Conservation (phyloP, 2,113 vertebrate species). For the Lophura nycthemera region DNA sequence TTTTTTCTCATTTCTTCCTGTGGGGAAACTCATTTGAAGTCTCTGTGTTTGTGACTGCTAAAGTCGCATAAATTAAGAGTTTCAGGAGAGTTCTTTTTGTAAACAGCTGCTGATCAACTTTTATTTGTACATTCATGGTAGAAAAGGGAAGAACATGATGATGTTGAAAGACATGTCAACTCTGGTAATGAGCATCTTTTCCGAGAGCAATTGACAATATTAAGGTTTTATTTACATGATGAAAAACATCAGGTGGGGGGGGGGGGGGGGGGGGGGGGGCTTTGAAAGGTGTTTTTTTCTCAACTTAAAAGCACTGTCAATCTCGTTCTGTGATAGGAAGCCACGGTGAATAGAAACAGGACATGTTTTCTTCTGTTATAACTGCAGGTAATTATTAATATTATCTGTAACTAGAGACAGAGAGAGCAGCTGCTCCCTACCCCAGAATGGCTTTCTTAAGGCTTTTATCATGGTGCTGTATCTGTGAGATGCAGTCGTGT, state of each 20-base stretch:
- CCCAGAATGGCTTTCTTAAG: too few relatives aligned
- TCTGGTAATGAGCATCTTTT: neutral
- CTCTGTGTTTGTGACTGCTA: neutral
- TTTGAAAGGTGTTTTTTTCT: neutral
- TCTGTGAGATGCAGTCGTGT: too few relatives aligned
- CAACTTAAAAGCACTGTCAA: too few relatives aligned
- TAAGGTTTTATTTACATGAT: neutral
- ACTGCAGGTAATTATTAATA: too few relatives aligned
- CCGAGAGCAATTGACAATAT: neutral
- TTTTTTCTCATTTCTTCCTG: neutral
- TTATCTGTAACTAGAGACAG: too few relatives aligned
- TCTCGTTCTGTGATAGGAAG: too few relatives aligned
- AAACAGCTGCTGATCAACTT: neutral
- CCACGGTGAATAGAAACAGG: too few relatives aligned
- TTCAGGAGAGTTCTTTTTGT: neutral
- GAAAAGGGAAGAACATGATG: neutral
- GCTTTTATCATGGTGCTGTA: too few relatives aligned
- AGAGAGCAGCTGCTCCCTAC: too few relatives aligned
- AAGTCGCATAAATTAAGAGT: neutral
- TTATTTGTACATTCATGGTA: neutral
- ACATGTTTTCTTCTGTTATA: too few relatives aligned
- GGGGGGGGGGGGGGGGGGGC: neutral
- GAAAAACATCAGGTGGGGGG: neutral
- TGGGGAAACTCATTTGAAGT: neutral
- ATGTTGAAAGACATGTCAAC: neutral